Conservation (phyloP, 2,797 vertebrate species). For the Uromys caudimaculatus region DNA sequence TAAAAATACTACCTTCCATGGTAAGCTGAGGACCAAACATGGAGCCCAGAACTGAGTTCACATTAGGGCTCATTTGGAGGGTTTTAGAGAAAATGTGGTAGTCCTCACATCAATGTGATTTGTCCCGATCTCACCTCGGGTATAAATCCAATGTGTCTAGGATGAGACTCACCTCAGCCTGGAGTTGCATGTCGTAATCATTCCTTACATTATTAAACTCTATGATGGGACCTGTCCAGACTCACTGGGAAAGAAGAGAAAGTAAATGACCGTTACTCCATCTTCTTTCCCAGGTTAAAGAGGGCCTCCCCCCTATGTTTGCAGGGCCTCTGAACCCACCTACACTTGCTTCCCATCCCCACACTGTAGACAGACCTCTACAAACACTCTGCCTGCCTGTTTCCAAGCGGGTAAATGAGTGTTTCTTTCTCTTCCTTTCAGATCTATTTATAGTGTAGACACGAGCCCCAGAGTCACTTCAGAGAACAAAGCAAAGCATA, state of each 20-base stretch:
- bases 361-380: background rate
- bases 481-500: background rate
- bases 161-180: background rate
- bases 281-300: background rate
- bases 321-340: background rate
- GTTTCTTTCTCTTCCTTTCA: background rate
- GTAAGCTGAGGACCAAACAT: background rate
- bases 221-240: background rate
- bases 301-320: background rate
- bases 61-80: background rate
- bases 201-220: background rate
- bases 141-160: background rate
- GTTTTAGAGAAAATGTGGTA: background rate
- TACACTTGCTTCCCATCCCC: accelerated
- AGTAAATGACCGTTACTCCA: background rate
- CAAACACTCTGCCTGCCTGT: background rate
- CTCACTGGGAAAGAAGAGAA: background rate
- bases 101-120: background rate
- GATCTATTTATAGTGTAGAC: background rate
- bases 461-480: background rate
- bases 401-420: background rate
- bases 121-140: background rate
- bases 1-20: background rate
- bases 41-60: background rate
- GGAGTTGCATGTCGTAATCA: background rate